phyloP scores from a whole-genome alignment of 2,113 vertebrate species.

The Boleophthalmus pectinirostris region DNA sequence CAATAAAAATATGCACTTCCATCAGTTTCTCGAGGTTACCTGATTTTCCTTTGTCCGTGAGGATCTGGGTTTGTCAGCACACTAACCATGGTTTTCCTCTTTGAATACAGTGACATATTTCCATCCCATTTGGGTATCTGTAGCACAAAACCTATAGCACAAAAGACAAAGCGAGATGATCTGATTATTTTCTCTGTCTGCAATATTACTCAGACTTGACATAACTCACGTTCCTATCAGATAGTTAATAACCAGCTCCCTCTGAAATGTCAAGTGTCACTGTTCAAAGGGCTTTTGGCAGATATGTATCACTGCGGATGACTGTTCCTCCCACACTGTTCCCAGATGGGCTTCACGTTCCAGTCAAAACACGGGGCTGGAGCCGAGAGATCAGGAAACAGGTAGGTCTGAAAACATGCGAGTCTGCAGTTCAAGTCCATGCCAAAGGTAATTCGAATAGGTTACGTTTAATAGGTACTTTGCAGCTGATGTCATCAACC shows the following conservation, averaged over 20 bases:
- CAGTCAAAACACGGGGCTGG: slow-evolving; percentile 58
- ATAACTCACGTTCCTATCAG: background rate
- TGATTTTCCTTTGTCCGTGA: too few species aligned
- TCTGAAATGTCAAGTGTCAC: slow-evolving; percentile 1
- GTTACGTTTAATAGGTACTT: too few species aligned
- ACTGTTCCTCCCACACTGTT: slow-evolving; percentile 43
- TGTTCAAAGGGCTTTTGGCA: background rate
- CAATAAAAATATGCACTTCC: too few species aligned
- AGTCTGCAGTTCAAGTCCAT: too few species aligned
- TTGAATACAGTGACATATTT: too few species aligned
- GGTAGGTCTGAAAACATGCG: background rate
- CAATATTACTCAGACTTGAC: slow-evolving; percentile 7
- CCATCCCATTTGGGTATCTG: background rate
- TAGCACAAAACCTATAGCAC: background rate
- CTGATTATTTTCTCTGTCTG: slow-evolving; percentile 39
- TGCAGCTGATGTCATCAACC: too few species aligned
- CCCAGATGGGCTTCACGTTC: slow-evolving; percentile 67
- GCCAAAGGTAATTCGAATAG: too few species aligned
- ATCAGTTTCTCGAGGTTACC: too few species aligned
- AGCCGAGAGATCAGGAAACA: slow-evolving; percentile 14
- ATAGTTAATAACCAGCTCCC: background rate
- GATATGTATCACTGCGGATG: slow-evolving; percentile 29
- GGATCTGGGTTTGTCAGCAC: too few species aligned
- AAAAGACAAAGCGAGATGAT: background rate
- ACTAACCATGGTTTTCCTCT: too few species aligned